phyloP scores from a whole-genome alignment of 2,113 vertebrate species.

The Tretioscincus oriximinensis region DNA sequence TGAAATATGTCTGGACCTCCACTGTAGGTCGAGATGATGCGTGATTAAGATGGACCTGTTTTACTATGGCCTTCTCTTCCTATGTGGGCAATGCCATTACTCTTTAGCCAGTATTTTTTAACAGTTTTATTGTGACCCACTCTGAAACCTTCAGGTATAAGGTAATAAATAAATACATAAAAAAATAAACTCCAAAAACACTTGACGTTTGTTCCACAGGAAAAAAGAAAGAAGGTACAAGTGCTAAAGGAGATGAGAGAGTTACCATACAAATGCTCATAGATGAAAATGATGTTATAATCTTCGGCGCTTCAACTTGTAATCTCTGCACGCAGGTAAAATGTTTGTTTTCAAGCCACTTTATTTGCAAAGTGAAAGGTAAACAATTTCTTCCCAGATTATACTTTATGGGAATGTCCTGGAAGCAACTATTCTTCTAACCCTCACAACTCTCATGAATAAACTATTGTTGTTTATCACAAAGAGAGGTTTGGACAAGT shows the following conservation, averaged over 20 bases:
- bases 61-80: too few relatives aligned
- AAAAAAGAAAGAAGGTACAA: not conserved
- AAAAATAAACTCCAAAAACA: slow-evolving; percentile 2
- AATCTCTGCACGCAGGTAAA: slow-evolving; percentile 50
- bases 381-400: not conserved
- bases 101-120: too few relatives aligned
- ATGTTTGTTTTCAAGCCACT: not conserved
- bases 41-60: too few relatives aligned
- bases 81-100: too few relatives aligned
- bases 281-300: slow-evolving; percentile 33
- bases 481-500: not conserved
- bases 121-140: too few relatives aligned
- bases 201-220: not conserved
- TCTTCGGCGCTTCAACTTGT: slow-evolving; percentile 43
- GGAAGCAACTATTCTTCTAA: not conserved
- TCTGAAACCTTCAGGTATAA: too few relatives aligned
- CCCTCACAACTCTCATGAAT: too few relatives aligned
- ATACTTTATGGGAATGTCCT: too few relatives aligned
- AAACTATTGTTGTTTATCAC: too few relatives aligned
- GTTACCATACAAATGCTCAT: slow-evolving; percentile 5
- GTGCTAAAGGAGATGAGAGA: slow-evolving; percentile 5
- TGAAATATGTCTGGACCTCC: too few relatives aligned
- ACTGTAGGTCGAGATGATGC: too few relatives aligned
- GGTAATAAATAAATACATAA: too few relatives aligned
- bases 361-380: not conserved